Evolutionary conservation across 2,113 vertebrate genomes (phyloP).

Genomic region (Ploceus nigricollis): DNA sequence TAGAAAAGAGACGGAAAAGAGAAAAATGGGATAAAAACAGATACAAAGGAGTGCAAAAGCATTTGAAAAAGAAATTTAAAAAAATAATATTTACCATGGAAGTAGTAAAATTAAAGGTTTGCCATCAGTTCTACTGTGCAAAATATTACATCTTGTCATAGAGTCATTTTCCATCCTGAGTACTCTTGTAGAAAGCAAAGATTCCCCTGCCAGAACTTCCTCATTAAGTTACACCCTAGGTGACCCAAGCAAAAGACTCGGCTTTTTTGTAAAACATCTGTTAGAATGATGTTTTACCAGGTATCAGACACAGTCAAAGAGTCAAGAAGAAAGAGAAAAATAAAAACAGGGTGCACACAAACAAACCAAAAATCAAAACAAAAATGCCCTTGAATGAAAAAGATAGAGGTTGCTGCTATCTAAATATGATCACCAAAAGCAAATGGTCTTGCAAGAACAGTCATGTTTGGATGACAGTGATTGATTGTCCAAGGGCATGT

Average conservation of each 20-base stretch:
- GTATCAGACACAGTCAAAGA: neutral
- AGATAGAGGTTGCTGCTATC: neutral
- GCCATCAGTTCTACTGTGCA: neutral
- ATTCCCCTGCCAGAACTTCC: neutral
- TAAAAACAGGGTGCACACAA: neutral
- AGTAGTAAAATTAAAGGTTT: neutral
- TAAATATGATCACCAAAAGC: neutral
- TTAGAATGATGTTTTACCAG: neutral
- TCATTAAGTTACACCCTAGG: neutral
- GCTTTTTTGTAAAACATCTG: neutral
- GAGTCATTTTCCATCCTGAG: neutral
- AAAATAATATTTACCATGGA: neutral
- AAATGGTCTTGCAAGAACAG: neutral
- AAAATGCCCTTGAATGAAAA: neutral
- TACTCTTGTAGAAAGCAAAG: neutral
- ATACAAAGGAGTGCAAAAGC: neutral
- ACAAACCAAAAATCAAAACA: neutral
- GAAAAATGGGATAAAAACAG: neutral
- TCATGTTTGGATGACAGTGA: neutral
- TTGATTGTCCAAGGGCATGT: neutral
- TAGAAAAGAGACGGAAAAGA: constrained; percentile 33
- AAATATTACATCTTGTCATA: neutral
- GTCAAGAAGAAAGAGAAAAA: neutral
- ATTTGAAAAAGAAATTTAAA: neutral
- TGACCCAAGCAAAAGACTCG: neutral